Evolutionary conservation across 2,888 invertebrate species (phyloP), one percentile per base, ranked within the genome.

Genomic region (Leucozona laternaria): DNA sequence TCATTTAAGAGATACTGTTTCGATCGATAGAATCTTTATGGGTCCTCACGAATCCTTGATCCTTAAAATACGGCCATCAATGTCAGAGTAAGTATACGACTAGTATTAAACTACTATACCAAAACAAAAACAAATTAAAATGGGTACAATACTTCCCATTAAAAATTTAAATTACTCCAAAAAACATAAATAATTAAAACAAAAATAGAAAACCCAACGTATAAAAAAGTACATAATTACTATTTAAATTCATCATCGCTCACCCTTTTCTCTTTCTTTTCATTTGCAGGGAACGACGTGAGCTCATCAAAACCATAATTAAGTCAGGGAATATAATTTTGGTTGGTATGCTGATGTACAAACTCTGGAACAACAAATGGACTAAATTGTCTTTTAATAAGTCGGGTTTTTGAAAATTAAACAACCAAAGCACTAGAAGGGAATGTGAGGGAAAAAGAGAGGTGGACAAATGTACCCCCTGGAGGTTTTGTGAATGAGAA

Each of bases 311-410:
- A 79, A 89, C 90, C 58, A 73, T 92, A 73, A 88, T 92, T 79
- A 90, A 92, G 89, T 90, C 90, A 20, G 90, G 89, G 13, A 91
- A 91, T 88, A 90, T 92, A 62, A 90, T 92, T 62, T 88, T 92
- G 76, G 91, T 92, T 37, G 92, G 90, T 6, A 79, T 92, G 75
- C 73, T 92, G 76, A 89, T 91, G 89, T 92, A 90, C 86, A 92
- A 91, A 89, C 89, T 92, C 84, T 92, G 92, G 91, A 90, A 91
- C 57, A 91, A 90, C 89, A 92, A 92, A 89, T 92, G 92, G 92
- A 90, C 91, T n/a, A 91, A 91, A 90, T 90, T 92, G 75, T 91
- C 89, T 89, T 91, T 91, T 85, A 89, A 91, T 88, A 88, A 81
- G 75, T 78, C 73, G 15, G 72, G 28, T 64, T 81, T 55, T 85